Conservation (phyloP, 2,888 invertebrate species). For the Aquatica leii region DNA sequence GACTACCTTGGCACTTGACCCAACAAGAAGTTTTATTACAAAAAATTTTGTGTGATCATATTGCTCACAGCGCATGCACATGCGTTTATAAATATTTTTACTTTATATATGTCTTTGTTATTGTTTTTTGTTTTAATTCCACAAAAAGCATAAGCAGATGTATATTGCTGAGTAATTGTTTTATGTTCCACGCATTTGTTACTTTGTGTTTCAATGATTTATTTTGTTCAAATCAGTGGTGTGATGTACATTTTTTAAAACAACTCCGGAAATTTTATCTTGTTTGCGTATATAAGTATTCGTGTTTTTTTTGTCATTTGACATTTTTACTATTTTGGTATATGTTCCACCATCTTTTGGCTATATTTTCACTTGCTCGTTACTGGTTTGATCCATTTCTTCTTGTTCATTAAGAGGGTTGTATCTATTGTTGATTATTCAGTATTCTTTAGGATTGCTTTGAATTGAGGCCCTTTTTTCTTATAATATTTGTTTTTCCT, state of each 20-base stretch:
- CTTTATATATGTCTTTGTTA: constrained; percentile 18
- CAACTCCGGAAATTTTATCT: constrained; percentile 15
- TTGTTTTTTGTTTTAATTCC: constrained; percentile 10
- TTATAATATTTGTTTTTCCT: constrained; percentile 4
- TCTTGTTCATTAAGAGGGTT: constrained; percentile 8
- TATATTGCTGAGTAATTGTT: constrained; percentile 13
- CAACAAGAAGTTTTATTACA: too few relatives aligned
- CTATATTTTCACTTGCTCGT: constrained; percentile 19
- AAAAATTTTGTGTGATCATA: not conserved
- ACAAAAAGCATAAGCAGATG: constrained; percentile 11
- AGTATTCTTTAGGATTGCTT: constrained; percentile 13
- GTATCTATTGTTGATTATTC: constrained; percentile 15
- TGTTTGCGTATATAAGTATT: constrained; percentile 16
- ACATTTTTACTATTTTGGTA: constrained; percentile 9
- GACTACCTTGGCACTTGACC: not conserved
- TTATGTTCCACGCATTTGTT: constrained; percentile 16
- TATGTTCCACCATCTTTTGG: constrained; percentile 12
- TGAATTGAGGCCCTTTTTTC: constrained; percentile 1
- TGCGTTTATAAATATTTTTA: not conserved
- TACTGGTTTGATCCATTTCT: constrained; percentile 14
- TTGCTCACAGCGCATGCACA: not conserved
- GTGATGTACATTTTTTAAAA: constrained; percentile 19
- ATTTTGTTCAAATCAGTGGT: constrained; percentile 7
- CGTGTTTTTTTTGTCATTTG: constrained; percentile 16
- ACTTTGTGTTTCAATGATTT: constrained; percentile 10